phyloP scores from a whole-genome alignment of 2,797 vertebrate species.

The Microchirus variegatus region DNA sequence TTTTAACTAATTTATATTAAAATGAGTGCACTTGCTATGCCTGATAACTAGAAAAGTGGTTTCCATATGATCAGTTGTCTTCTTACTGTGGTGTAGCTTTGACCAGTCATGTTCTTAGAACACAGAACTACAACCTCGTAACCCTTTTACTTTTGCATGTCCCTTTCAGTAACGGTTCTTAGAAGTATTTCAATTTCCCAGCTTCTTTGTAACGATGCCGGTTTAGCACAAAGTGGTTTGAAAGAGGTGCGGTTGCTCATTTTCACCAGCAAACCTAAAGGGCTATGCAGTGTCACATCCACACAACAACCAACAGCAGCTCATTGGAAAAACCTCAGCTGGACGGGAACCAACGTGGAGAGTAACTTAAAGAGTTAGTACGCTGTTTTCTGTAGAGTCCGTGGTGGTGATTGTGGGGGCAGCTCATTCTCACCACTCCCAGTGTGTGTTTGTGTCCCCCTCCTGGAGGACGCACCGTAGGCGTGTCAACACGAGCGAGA shows the following conservation, averaged over 20 bases:
- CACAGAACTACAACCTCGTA: neutral
- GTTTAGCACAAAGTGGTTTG: constrained; percentile 35
- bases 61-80: constrained; percentile 36
- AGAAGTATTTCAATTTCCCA: neutral
- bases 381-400: too few species aligned
- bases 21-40: constrained; percentile 26
- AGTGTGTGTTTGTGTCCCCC: too few species aligned
- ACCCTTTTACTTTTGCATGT: constrained; percentile 4
- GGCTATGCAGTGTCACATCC: constrained; percentile 51
- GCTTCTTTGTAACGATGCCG: constrained; percentile 4
- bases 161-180: neutral
- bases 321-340: constrained; percentile 18
- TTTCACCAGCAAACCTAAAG: constrained; percentile 70
- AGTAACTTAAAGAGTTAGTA: too few species aligned
- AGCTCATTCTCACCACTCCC: too few species aligned
- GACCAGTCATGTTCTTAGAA: neutral
- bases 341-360: too few species aligned
- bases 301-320: constrained; percentile 32
- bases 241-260: constrained; percentile 41
- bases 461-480: too few species aligned
- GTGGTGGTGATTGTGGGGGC: too few species aligned
- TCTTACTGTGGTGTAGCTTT: constrained; percentile 31
- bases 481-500: neutral
- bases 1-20: constrained; percentile 23
- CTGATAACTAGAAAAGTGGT: constrained; percentile 43